Percentiles rank a stretch among this genome's conserved stretches.
phyloP scores from a whole-genome alignment of 2,797 vertebrate species.

The Microcaecilia unicolor region DNA sequence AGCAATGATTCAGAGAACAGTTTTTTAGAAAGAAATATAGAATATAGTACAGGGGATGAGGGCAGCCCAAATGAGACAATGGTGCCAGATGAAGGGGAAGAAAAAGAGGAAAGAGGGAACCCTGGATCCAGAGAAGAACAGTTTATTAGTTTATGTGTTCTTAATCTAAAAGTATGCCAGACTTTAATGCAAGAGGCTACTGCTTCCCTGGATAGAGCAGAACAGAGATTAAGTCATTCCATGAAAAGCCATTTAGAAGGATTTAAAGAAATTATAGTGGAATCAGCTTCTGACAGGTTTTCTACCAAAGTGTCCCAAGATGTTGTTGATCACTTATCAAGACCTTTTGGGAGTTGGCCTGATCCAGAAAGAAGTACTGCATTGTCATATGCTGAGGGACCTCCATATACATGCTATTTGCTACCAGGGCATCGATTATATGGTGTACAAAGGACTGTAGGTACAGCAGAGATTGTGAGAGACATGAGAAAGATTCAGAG shows the following conservation, averaged over 20 bases:
- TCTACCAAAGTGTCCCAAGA: neutral
- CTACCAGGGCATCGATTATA: neutral
- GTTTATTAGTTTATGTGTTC: conserved; percentile 34
- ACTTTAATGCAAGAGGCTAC: conserved; percentile 29
- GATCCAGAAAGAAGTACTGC: neutral
- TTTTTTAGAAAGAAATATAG: conserved; percentile 2
- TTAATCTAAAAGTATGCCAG: conserved; percentile 44
- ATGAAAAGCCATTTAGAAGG: neutral
- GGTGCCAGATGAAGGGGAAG: neutral
- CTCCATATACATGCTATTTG: conserved; percentile 28
- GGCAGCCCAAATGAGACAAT: neutral
- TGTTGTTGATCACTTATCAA: neutral
- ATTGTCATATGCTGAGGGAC: conserved; percentile 20
- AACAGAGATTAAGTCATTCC: conserved; percentile 7
- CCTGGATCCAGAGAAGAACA: conserved; percentile 17
- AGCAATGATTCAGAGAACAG: neutral
- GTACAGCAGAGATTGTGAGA: neutral
- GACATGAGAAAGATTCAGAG: neutral
- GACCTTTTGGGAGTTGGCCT: neutral
- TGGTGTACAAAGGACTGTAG: neutral
- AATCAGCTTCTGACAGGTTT: neutral
- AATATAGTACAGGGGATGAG: conserved; percentile 20
- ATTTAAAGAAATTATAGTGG: neutral
- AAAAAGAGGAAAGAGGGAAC: neutral
- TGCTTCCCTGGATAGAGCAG: conserved; percentile 7